Evolutionary conservation across 2,888 invertebrate genomes (phyloP).

Genomic region (Rhingia campestris): DNA sequence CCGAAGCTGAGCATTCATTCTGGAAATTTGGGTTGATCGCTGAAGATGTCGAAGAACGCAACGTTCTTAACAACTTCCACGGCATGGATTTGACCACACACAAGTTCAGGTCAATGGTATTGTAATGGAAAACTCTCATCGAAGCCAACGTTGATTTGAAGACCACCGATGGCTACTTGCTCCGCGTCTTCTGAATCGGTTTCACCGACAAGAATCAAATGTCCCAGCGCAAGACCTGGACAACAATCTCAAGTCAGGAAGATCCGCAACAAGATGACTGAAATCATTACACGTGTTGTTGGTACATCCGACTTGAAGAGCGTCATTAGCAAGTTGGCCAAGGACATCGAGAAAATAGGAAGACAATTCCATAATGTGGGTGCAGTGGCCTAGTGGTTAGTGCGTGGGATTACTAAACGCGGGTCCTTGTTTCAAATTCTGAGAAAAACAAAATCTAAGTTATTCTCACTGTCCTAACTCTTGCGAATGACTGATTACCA

Average conservation of each 20-base stretch:
- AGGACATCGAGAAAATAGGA: constrained; percentile 97
- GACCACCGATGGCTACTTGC: constrained; percentile 97
- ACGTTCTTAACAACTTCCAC: constrained; percentile 99
- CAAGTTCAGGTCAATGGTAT: constrained; percentile 98
- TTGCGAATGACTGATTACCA: too few relatives aligned
- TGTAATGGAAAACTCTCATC: constrained; percentile 99
- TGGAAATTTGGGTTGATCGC: constrained; percentile 98
- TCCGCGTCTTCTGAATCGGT: constrained; percentile 99
- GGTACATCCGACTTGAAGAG: constrained; percentile 95
- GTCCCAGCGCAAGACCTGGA: constrained; percentile 98
- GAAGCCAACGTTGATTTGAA: constrained; percentile 99
- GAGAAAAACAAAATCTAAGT: too few relatives aligned
- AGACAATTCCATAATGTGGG: too few relatives aligned
- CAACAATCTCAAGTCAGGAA: too few relatives aligned
- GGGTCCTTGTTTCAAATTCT: too few relatives aligned
- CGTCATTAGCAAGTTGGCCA: constrained; percentile 98
- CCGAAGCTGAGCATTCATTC: constrained; percentile 98
- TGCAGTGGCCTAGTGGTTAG: too few relatives aligned
- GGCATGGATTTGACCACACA: constrained; percentile 99
- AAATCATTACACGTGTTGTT: constrained; percentile 96
- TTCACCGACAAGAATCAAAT: constrained; percentile 98
- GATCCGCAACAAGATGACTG: constrained; percentile 99
- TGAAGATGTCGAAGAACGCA: constrained; percentile 98
- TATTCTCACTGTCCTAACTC: too few relatives aligned
- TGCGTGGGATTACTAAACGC: too few relatives aligned